Percentiles rank a stretch among this genome's conserved stretches.
phyloP scores from a whole-genome alignment of 2,888 invertebrate species.

The Apodemia mormo region DNA sequence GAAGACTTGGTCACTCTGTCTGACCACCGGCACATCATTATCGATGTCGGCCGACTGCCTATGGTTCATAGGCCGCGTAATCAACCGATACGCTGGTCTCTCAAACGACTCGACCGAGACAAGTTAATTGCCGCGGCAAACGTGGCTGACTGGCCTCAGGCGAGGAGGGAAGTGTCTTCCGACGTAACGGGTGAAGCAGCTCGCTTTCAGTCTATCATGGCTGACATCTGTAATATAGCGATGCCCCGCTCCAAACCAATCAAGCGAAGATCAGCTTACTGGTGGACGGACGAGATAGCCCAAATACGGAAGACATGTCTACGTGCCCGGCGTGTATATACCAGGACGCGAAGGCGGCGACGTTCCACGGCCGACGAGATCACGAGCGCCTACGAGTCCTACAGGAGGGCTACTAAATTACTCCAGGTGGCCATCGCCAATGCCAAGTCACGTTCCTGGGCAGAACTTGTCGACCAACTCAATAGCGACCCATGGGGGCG shows the following conservation, averaged over 20 bases:
- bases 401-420: neutral
- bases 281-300: conserved; percentile 11
- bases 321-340: conserved; percentile 16
- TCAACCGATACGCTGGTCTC: conserved; percentile 20
- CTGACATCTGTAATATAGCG: conserved; percentile 27
- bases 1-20: too few species aligned
- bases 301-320: conserved; percentile 20
- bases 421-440: conserved; percentile 8
- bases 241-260: conserved; percentile 24
- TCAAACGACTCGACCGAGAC: conserved; percentile 3
- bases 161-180: neutral
- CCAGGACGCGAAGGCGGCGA: conserved; percentile 19
- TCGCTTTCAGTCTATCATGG: conserved; percentile 23
- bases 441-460: conserved; percentile 19
- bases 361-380: neutral
- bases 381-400: neutral
- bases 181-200: conserved; percentile 23
- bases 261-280: neutral
- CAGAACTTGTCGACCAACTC: conserved; percentile 1
- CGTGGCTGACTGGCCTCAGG: neutral
- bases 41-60: conserved; percentile 4
- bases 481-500: conserved; percentile 19
- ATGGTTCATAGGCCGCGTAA: neutral
- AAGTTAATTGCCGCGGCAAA: too few species aligned
- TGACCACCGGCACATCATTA: neutral